phyloP scores from a whole-genome alignment of 1,140 invertebrate genomes.

The Mamestra configurata region DNA sequence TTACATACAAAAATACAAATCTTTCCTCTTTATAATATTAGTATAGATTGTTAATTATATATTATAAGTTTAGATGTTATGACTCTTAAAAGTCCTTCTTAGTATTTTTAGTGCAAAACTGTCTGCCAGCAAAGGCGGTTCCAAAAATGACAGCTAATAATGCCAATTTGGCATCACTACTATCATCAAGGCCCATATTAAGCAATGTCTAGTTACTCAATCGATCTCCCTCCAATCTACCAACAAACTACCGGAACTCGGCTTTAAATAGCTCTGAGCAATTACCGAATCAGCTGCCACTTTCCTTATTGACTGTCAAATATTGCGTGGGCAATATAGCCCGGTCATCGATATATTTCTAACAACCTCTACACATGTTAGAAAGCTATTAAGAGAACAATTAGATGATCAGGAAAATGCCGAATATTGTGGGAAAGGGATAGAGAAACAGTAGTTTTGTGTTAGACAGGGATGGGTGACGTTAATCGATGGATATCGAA shows the following conservation, averaged over 20 bases:
- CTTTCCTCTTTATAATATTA: too few relatives aligned
- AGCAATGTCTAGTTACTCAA: background rate
- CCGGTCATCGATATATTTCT: background rate
- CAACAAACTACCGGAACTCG: background rate
- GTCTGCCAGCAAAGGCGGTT: too few relatives aligned
- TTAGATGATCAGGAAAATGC: constrained; percentile 57
- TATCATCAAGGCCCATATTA: too few relatives aligned
- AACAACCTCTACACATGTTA: constrained; percentile 23
- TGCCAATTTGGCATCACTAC: too few relatives aligned
- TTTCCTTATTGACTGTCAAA: constrained; percentile 10
- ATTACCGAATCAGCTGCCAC: constrained; percentile 6
- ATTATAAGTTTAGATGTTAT: too few relatives aligned
- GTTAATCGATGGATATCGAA: constrained; percentile 69
- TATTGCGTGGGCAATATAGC: background rate
- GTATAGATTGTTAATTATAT: too few relatives aligned
- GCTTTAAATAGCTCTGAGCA: background rate
- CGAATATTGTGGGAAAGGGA: constrained; percentile 51
- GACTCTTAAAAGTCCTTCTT: too few relatives aligned
- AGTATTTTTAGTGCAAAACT: too few relatives aligned
- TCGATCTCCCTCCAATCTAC: background rate
- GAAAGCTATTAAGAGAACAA: constrained; percentile 57
- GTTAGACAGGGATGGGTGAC: constrained; percentile 54
- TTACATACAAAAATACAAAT: too few relatives aligned
- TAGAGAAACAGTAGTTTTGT: constrained; percentile 21
- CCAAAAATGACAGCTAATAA: too few relatives aligned